These are phyloP conservation scores for Dicrostonyx torquatus DNA, from an alignment of 2,797 vertebrate species.

Conservation along the genomic window DNA sequence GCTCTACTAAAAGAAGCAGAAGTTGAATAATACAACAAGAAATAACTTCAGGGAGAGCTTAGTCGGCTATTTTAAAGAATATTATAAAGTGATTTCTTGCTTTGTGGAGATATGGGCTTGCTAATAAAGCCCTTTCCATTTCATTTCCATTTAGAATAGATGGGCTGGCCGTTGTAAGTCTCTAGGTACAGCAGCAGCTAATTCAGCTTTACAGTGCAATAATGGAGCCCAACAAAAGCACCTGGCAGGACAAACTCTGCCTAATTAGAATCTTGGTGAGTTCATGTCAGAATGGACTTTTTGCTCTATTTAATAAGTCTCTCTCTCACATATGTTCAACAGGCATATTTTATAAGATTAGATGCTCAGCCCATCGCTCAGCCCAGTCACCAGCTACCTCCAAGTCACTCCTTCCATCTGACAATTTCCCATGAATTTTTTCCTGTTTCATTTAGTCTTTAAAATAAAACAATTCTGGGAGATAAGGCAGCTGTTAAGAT, in stretches of 20 bases:
- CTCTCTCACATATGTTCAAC: not conserved
- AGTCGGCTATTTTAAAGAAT: not conserved
- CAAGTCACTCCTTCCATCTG: not conserved
- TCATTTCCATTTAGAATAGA: constrained; percentile 59
- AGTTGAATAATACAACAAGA: constrained; percentile 2
- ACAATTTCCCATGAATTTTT: constrained; percentile 17
- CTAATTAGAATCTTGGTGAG: constrained; percentile 53
- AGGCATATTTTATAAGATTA: constrained; percentile 21
- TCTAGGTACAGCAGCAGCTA: constrained; percentile 44
- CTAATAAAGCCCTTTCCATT: constrained; percentile 53
- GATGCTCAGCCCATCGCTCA: not conserved
- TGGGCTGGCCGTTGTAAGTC: constrained; percentile 15
- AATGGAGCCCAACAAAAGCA: constrained; percentile 1
- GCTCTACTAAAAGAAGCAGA: not conserved
- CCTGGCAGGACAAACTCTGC: constrained; percentile 36
- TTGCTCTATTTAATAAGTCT: constrained; percentile 16
- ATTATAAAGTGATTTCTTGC: constrained; percentile 3
- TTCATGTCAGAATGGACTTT: constrained; percentile 1
- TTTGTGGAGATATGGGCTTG: not conserved
- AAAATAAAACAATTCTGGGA: not conserved
- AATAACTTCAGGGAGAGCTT: not conserved
- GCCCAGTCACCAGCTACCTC: not conserved
- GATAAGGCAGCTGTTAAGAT: constrained; percentile 2
- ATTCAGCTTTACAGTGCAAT: constrained; percentile 52
- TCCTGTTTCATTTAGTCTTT: not conserved